phyloP scores from a whole-genome alignment of 2,797 vertebrate genomes.

The Chelon labrosus region DNA sequence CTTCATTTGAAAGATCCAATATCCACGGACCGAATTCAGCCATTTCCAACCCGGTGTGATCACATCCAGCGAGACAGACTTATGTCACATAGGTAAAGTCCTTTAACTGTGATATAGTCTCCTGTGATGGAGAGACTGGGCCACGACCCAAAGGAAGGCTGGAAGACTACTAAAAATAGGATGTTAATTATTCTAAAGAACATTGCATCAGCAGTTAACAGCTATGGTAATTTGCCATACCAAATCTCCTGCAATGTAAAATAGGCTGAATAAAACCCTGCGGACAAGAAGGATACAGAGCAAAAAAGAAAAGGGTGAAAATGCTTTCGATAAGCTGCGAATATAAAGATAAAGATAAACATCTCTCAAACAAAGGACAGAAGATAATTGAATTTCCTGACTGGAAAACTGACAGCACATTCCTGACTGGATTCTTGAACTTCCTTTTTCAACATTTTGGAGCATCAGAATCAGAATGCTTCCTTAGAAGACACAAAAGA shows the following conservation, averaged over 20 bases:
- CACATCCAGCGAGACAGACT: too few relatives aligned
- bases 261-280: slow-evolving; percentile 17
- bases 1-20: too few relatives aligned
- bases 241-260: slow-evolving; percentile 7
- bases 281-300: slow-evolving; percentile 1
- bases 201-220: slow-evolving; percentile 35
- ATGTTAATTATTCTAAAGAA: slow-evolving; percentile 38
- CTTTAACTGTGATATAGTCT: slow-evolving; percentile 11
- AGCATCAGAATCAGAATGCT: slow-evolving; percentile 20
- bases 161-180: slow-evolving; percentile 38
- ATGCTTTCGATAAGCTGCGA: neutral
- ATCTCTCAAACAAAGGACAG: neutral
- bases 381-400: slow-evolving; percentile 6
- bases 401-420: neutral
- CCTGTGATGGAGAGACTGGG: slow-evolving; percentile 5
- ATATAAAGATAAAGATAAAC: neutral
- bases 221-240: slow-evolving; percentile 20
- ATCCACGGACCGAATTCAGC: too few relatives aligned
- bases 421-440: slow-evolving; percentile 8
- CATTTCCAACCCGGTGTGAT: too few relatives aligned
- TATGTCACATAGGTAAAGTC: neutral
- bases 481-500: too few relatives aligned
- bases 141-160: slow-evolving; percentile 33
- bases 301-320: neutral
- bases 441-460: neutral